Percentiles rank a stretch among this genome's conserved stretches.
These are phyloP conservation scores for Periphyllus acericola DNA, from an alignment of 2,888 invertebrate genomes.

Conservation along the genomic window DNA sequence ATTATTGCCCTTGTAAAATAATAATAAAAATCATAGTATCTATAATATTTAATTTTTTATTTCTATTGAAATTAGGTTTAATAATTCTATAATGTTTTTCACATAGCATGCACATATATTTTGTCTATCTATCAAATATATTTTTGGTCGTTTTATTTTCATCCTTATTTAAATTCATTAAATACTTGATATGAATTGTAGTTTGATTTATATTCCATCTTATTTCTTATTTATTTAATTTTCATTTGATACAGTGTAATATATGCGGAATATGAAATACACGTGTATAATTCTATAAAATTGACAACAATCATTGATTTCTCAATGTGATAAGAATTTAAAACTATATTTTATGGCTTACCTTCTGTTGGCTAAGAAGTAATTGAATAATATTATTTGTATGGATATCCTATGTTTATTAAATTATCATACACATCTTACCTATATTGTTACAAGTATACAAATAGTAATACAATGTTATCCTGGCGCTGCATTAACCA, in stretches of 20 bases:
- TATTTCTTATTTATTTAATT: not conserved
- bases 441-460: not conserved
- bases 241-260: not conserved
- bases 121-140: no score
- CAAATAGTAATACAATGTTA: not conserved
- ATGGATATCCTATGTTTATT: not conserved
- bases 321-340: not conserved
- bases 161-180: no score
- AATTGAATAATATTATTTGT: not conserved
- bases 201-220: no score
- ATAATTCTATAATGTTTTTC: no score
- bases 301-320: not conserved
- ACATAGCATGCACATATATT: no score
- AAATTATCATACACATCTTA: constrained; percentile 13
- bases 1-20: no score
- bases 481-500: constrained; percentile 10
- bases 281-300: not conserved
- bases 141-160: no score
- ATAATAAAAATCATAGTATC: no score
- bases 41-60: no score
- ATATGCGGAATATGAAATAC: not conserved
- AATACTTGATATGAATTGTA: no score
- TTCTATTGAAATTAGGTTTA: no score
- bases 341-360: not conserved
- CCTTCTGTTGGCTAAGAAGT: not conserved